These are phyloP conservation scores for Novumbra hubbsi DNA, from an alignment of 2,797 vertebrate genomes.

Conservation along the genomic window DNA sequence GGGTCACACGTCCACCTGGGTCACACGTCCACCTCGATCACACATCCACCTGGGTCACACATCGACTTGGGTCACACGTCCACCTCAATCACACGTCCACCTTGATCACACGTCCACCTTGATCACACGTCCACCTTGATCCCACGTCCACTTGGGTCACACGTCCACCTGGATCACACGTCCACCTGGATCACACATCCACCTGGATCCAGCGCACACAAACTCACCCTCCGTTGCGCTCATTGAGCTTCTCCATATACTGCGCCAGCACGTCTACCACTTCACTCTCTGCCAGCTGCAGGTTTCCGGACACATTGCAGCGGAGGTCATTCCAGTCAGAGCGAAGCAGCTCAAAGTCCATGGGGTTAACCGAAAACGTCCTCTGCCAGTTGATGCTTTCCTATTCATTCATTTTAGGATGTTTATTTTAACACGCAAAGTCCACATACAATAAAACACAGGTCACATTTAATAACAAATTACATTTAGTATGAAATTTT, in stretches of 20 bases:
- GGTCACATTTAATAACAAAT: too few relatives aligned
- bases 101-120: too few relatives aligned
- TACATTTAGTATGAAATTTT: background rate
- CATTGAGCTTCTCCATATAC: slow-evolving; percentile 96
- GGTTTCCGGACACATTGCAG: slow-evolving; percentile 96
- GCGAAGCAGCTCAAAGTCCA: slow-evolving; percentile 95
- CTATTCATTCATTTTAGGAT: background rate
- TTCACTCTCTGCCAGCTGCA: slow-evolving; percentile 91
- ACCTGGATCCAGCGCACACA: background rate
- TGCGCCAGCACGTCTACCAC: slow-evolving; percentile 93
- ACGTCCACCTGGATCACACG: too few relatives aligned
- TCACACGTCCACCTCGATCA: too few relatives aligned
- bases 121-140: too few relatives aligned
- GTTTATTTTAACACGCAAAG: background rate
- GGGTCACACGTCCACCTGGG: too few relatives aligned
- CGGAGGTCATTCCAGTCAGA: slow-evolving; percentile 98
- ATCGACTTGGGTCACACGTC: too few relatives aligned
- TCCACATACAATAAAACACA: background rate
- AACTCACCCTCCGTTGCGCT: slow-evolving; percentile 86
- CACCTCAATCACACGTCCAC: too few relatives aligned
- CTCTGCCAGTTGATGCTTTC: slow-evolving; percentile 97
- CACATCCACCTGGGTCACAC: too few relatives aligned
- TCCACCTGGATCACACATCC: too few relatives aligned
- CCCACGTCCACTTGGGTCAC: too few relatives aligned
- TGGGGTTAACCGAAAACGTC: slow-evolving; percentile 91